Evolutionary conservation across 2,888 invertebrate genomes (phyloP).

Genomic region (Actias luna): DNA sequence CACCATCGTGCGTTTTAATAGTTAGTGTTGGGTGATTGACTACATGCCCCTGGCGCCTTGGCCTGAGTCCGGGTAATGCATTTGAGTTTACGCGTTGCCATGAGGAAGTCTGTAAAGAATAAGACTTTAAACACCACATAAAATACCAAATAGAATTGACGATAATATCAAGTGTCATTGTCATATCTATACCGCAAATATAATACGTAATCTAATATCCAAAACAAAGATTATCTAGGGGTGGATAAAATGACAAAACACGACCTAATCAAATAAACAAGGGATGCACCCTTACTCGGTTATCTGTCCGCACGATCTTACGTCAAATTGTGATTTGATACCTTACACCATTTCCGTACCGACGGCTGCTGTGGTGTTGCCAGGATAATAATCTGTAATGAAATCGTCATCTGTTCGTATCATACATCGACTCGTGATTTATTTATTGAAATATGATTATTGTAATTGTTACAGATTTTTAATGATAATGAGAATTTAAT

Average conservation of each 20-base stretch:
- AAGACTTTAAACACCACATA: too few species aligned
- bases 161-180: conserved; percentile 1
- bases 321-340: conserved; percentile 75
- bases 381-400: conserved; percentile 20
- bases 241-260: conserved; percentile 49
- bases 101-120: too few species aligned
- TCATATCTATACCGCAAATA: conserved; percentile 33
- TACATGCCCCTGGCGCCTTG: too few species aligned
- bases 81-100: too few species aligned
- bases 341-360: conserved; percentile 39
- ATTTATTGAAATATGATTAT: neutral
- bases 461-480: neutral
- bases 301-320: conserved; percentile 66
- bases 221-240: conserved; percentile 54
- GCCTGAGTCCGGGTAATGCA: too few species aligned
- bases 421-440: neutral
- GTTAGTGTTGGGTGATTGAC: too few species aligned
- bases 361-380: conserved; percentile 14
- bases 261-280: conserved; percentile 66
- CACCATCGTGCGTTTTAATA: too few species aligned
- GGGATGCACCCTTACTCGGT: conserved; percentile 43
- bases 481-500: too few species aligned
- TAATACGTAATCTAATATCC: conserved; percentile 36
- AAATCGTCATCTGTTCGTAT: conserved; percentile 11
- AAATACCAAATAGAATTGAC: neutral